These are phyloP conservation scores for Aulostomus chinensis DNA, from an alignment of 2,797 vertebrate species.

Conservation along the genomic window DNA sequence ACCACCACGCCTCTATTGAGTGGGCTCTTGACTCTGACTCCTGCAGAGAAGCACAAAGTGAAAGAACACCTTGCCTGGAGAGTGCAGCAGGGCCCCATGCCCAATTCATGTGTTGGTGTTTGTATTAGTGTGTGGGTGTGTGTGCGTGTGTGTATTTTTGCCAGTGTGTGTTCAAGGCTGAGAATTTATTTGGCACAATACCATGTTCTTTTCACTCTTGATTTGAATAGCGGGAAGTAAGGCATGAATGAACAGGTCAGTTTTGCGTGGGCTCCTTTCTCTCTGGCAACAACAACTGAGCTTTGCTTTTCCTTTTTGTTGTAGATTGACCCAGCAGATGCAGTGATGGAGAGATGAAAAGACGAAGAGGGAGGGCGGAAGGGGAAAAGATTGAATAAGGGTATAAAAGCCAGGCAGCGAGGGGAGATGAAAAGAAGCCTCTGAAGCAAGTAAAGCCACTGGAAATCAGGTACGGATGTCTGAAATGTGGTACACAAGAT, in stretches of 20 bases:
- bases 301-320: conserved; percentile 20
- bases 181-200: conserved; percentile 13
- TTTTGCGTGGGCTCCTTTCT: conserved; percentile 48
- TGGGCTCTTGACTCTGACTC: conserved; percentile 20
- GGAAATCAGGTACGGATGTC: conserved; percentile 38
- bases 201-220: conserved; percentile 13
- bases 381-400: conserved; percentile 47
- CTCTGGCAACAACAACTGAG: conserved; percentile 58
- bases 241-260: conserved; percentile 56
- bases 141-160: background rate
- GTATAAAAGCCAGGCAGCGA: conserved; percentile 42
- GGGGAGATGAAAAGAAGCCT: conserved; percentile 55
- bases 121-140: too few species aligned
- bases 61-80: conserved; percentile 15
- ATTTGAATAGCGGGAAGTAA: conserved; percentile 29
- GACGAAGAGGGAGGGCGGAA: conserved; percentile 34
- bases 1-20: conserved; percentile 1
- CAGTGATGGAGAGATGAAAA: conserved; percentile 48
- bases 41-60: background rate
- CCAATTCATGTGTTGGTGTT: conserved; percentile 4
- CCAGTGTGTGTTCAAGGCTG: background rate
- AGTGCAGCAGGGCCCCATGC: background rate
- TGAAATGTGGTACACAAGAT: conserved; percentile 32
- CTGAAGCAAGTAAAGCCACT: conserved; percentile 21
- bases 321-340: conserved; percentile 34